Conservation (phyloP, 2,797 vertebrate species). For the Siniperca undulata region DNA sequence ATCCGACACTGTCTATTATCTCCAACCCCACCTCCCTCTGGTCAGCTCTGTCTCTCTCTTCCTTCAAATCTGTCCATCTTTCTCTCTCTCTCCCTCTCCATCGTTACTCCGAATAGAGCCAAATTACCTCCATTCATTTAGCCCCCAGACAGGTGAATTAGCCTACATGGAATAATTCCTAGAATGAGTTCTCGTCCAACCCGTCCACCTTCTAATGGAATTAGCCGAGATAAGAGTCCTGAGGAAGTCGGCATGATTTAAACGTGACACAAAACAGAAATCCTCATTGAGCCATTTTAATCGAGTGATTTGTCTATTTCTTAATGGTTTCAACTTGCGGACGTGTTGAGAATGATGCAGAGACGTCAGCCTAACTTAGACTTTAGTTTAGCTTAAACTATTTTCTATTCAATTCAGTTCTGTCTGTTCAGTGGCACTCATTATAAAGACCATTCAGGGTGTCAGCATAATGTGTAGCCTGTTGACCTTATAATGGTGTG, state of each 20-base stretch:
- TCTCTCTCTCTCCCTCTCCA: conserved; percentile 63
- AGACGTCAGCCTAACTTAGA: conserved; percentile 77
- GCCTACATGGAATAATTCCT: conserved; percentile 90
- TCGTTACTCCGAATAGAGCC: conserved; percentile 89
- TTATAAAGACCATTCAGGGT: conserved; percentile 25
- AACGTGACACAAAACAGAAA: conserved; percentile 88
- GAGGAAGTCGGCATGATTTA: conserved; percentile 88
- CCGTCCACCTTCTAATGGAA: conserved; percentile 84
- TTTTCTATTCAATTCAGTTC: neutral
- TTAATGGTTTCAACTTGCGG: conserved; percentile 85
- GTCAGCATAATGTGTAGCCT: neutral
- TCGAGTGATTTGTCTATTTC: conserved; percentile 94
- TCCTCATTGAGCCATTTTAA: conserved; percentile 90
- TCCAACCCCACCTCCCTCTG: neutral
- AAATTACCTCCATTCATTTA: conserved; percentile 94
- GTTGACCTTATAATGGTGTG: conserved; percentile 31
- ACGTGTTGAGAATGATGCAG: conserved; percentile 89
- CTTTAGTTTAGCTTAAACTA: conserved; percentile 55
- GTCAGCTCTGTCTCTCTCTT: conserved; percentile 23
- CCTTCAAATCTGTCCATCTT: conserved; percentile 19
- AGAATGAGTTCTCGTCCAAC: conserved; percentile 82
- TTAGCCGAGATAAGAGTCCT: conserved; percentile 85
- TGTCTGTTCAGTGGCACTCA: neutral
- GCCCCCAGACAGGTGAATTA: conserved; percentile 91
- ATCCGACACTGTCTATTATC: neutral